These are phyloP conservation scores for Drosophila prolongata DNA, from an alignment of 2,888 invertebrate species.

Conservation along the genomic window DNA sequence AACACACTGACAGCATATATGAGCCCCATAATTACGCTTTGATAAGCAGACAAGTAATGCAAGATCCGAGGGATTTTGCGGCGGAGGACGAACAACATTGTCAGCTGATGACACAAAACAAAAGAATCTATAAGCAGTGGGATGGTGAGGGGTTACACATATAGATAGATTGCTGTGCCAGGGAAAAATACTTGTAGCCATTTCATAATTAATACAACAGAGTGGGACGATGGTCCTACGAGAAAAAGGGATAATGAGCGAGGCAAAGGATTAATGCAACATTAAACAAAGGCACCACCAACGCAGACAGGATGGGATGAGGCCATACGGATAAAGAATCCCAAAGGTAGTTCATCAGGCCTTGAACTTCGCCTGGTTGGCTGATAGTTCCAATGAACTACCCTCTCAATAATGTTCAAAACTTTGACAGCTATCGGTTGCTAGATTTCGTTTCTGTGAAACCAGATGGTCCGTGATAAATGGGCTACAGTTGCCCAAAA, in stretches of 20 bases:
- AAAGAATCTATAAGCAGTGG: constrained; percentile 67
- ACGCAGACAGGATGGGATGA: constrained; percentile 20
- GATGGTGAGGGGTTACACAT: constrained; percentile 27
- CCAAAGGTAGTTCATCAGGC: constrained; percentile 29
- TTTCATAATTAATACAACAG: constrained; percentile 73
- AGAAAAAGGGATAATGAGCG: constrained; percentile 68
- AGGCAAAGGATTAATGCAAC: constrained; percentile 69
- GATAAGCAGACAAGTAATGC: constrained; percentile 75
- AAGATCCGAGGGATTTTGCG: constrained; percentile 10
- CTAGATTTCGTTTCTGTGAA: constrained; percentile 1
- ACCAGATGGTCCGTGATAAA: constrained; percentile 35
- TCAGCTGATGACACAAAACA: constrained; percentile 67
- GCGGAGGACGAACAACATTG: constrained; percentile 41
- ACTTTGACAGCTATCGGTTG: constrained; percentile 9
- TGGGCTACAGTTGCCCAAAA: constrained; percentile 17
- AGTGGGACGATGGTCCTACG: constrained; percentile 17
- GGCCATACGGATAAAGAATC: constrained; percentile 27
- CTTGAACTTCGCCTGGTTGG: constrained; percentile 37
- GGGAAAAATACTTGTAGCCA: constrained; percentile 56
- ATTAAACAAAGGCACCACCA: constrained; percentile 58
- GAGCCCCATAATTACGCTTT: constrained; percentile 75
- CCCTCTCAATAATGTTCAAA: constrained; percentile 15
- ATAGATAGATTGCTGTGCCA: constrained; percentile 58
- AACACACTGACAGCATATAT: constrained; percentile 31
- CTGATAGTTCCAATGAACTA: constrained; percentile 12